Evolutionary conservation across 2,888 invertebrate species (phyloP).

Genomic region (Tineola bisselliella): DNA sequence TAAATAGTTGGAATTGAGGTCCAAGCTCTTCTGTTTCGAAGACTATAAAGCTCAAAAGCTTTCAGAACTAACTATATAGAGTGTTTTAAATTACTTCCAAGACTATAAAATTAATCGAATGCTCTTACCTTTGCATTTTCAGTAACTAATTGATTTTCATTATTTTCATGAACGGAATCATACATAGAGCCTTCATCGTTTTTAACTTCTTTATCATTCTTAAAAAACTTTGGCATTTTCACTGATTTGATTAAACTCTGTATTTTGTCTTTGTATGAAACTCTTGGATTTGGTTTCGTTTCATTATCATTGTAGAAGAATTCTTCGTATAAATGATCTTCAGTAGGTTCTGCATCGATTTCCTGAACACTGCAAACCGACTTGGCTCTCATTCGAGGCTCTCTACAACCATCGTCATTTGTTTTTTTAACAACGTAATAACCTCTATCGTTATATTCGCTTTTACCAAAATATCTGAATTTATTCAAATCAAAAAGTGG

Average conservation of each 20-base stretch:
- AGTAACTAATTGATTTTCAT: neutral
- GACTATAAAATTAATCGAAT: no score
- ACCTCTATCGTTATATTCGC: slow-evolving; percentile 43
- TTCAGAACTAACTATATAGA: no score
- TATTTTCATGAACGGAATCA: slow-evolving; percentile 38
- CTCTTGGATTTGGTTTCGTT: slow-evolving; percentile 18
- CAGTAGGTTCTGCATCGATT: slow-evolving; percentile 20
- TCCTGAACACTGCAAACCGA: slow-evolving; percentile 35
- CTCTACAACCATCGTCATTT: slow-evolving; percentile 34
- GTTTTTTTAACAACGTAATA: slow-evolving; percentile 49
- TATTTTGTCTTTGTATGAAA: slow-evolving; percentile 44
- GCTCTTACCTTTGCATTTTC: neutral
- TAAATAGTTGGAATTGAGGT: no score
- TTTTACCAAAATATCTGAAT: slow-evolving; percentile 33
- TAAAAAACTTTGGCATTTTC: slow-evolving; percentile 46
- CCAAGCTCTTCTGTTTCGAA: no score
- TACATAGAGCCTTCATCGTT: slow-evolving; percentile 51
- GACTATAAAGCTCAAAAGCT: no score
- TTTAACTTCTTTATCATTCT: slow-evolving; percentile 30
- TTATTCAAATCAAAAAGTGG: slow-evolving; percentile 42
- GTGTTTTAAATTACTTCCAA: no score
- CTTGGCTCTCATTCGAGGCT: slow-evolving; percentile 41
- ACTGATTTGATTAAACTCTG: slow-evolving; percentile 52
- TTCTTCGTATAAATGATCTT: slow-evolving; percentile 59
- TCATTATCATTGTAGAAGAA: slow-evolving; percentile 44